phyloP scores from a whole-genome alignment of 2,888 invertebrate species.

The Halictus ligatus region DNA sequence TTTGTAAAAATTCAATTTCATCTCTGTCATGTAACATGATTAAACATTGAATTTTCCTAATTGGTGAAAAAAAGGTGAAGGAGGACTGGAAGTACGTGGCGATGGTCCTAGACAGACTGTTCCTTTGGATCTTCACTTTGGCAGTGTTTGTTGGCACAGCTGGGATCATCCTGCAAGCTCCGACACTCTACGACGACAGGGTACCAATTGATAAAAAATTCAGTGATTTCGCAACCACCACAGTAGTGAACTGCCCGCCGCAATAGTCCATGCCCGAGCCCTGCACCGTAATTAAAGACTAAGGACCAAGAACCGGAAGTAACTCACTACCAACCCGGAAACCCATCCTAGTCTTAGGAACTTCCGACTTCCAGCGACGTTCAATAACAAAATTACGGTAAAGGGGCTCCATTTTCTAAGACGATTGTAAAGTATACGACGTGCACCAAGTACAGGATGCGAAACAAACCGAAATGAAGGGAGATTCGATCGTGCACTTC shows the following conservation, averaged over 20 bases:
- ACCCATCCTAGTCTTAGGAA: slow-evolving; percentile 51
- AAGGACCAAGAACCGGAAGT: slow-evolving; percentile 56
- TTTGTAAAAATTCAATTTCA: too few species aligned
- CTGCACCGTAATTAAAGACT: slow-evolving; percentile 76
- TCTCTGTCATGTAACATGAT: not conserved
- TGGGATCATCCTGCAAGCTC: slow-evolving; percentile 96
- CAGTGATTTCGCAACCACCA: slow-evolving; percentile 92
- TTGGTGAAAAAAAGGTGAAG: slow-evolving; percentile 87
- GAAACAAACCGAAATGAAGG: slow-evolving; percentile 10
- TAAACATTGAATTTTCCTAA: not conserved
- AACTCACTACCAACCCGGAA: slow-evolving; percentile 30
- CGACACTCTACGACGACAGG: slow-evolving; percentile 94
- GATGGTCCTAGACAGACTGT: slow-evolving; percentile 96
- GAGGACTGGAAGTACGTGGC: slow-evolving; percentile 99
- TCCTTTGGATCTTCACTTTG: slow-evolving; percentile 96
- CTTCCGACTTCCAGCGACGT: slow-evolving; percentile 51
- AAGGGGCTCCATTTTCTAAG: slow-evolving; percentile 72
- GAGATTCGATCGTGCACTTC: not conserved
- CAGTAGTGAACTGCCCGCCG: slow-evolving; percentile 91
- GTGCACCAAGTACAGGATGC: slow-evolving; percentile 18
- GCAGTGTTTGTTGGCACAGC: slow-evolving; percentile 95
- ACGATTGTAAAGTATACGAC: slow-evolving; percentile 51
- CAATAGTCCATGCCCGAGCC: slow-evolving; percentile 84
- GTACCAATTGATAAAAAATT: slow-evolving; percentile 94
- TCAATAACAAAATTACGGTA: slow-evolving; percentile 75